Evolutionary conservation across 2,113 vertebrate species (phyloP).

Genomic region (Himantopus leucocephalus): DNA sequence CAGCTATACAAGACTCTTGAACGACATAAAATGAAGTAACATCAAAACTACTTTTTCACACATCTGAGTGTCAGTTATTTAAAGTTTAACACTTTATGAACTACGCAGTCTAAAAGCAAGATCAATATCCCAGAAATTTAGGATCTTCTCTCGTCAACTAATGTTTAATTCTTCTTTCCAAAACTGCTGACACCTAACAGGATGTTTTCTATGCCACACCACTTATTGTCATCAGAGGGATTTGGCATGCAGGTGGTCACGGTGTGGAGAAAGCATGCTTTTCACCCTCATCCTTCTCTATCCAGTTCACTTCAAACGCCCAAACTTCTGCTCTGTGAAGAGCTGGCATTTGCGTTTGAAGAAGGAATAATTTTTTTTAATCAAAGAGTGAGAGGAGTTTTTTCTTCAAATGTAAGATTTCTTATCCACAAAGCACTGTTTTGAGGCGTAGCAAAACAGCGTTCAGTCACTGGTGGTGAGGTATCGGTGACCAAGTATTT

Average conservation of each 20-base stretch:
- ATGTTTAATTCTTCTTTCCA: accelerated
- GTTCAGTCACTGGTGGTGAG: accelerated
- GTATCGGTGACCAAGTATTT: not conserved
- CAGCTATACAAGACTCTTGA: not conserved
- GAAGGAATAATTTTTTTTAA: not conserved
- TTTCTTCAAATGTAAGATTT: not conserved
- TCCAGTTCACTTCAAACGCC: not conserved
- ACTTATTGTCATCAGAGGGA: not conserved
- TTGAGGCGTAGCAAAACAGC: not conserved
- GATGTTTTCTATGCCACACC: not conserved
- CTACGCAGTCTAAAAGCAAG: not conserved
- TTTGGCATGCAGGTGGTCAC: accelerated
- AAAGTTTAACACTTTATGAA: not conserved
- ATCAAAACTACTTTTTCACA: accelerated
- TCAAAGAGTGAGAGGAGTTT: not conserved
- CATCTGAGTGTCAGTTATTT: accelerated
- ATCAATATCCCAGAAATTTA: not conserved
- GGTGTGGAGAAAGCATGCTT: accelerated
- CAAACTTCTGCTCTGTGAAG: not conserved
- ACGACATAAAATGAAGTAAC: not conserved
- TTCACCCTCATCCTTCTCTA: not conserved
- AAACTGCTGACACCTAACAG: not conserved
- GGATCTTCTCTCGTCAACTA: not conserved
- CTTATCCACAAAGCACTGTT: not conserved
- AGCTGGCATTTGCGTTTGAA: not conserved